Evolutionary conservation across 2,113 vertebrate species (phyloP), one percentile per base, ranked within the genome.

Genomic region (Equus quagga): DNA sequence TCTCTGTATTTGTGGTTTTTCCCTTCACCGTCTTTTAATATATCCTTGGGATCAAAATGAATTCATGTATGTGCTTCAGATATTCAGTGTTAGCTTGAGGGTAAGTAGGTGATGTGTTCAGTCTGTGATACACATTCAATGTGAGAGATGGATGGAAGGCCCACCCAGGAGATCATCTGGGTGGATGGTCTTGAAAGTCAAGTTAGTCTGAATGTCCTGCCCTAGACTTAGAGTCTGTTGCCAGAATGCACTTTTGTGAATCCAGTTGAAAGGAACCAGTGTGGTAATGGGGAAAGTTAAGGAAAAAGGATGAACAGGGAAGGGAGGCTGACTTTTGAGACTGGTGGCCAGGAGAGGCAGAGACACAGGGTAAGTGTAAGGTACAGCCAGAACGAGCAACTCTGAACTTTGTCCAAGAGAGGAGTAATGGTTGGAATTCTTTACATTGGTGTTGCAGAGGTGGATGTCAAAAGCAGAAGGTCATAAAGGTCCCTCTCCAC

Each of bases 1-100:
- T 76, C 18, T 97, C 36, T 21, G 4, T 36, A 73, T 93, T 23
- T 97, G 3, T 81, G 90, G 58, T 96, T 95, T 78, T 78, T 28
- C 26, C 26, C 44, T 73, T 95, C 31, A 36, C 44, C 10, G 44
- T 49, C 94, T 87, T 49, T 67, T 21, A 65, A 51, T 33, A 4
- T 1, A 46, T 36, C 21, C 6, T 82, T 60, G 79, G 65, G 12
- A 82, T 76, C 15, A 58, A 89, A 94, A 72, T 58, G 4, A 23
- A 94, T 54, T 65, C 8, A 26, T 9, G 13, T 23, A 41, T 81
- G 15, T 76, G 31, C 11, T 85, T 92, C 60, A 89, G 51, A 14
- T 15, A 44, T 6, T 75, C n/a, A 33, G 1, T n/a, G 33, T 67
- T 56, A 33, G 28, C 33, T n/a, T 73, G 28, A 28, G 3, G 26